A percentile compares a stretch with the other conserved stretches of the same genome.
Evolutionary conservation across 2,797 vertebrate genomes (phyloP).

Genomic region (Aratinga solstitialis): DNA sequence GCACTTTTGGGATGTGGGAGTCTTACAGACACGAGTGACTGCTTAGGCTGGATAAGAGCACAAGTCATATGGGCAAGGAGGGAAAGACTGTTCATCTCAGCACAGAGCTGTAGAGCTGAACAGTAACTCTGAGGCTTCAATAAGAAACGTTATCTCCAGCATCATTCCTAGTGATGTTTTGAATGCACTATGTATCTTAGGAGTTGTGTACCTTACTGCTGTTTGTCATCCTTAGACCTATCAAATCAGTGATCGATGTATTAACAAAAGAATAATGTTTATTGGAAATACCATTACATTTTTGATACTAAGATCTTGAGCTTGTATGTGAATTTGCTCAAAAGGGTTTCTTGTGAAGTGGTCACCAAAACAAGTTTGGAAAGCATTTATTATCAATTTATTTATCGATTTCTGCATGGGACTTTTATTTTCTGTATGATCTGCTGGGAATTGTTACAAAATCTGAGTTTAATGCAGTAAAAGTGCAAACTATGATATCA

Average conservation of each 20-base stretch:
- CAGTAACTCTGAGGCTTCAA: background rate
- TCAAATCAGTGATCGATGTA: background rate
- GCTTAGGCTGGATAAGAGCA: background rate
- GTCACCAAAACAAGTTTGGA: background rate
- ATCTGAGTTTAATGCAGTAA: background rate
- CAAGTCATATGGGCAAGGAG: fast-evolving
- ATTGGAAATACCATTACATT: background rate
- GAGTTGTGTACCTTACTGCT: background rate
- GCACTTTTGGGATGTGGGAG: background rate
- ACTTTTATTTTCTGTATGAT: background rate
- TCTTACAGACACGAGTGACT: background rate
- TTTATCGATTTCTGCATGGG: background rate
- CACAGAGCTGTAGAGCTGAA: background rate
- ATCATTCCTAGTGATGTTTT: background rate
- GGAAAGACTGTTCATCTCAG: background rate
- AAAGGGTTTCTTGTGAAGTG: background rate
- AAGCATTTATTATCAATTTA: background rate
- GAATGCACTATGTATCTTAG: background rate
- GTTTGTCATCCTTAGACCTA: background rate
- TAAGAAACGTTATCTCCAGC: background rate
- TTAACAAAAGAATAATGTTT: background rate
- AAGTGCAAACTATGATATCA: background rate
- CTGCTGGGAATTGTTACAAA: background rate
- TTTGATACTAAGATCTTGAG: background rate
- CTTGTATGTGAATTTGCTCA: background rate